Evolutionary conservation across 2,113 vertebrate genomes (phyloP), one percentile per base, ranked within the genome.

Genomic region (Cottus gobio): DNA sequence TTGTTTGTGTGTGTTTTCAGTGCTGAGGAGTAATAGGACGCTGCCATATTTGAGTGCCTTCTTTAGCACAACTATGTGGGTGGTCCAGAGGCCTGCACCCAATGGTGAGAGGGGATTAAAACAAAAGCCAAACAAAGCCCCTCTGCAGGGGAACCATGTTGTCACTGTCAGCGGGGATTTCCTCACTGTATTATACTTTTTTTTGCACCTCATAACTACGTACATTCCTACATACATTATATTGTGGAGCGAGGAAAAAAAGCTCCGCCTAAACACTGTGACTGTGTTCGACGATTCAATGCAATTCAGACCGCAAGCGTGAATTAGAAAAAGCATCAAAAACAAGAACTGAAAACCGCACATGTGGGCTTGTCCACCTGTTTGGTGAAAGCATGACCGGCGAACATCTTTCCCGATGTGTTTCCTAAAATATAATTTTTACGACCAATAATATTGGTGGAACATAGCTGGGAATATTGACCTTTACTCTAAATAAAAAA

Each of bases 61-160:
- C 87, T 92, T 87, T 89, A 89, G 86, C 85, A 91, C 84, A 79
- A 76, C 92, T 76, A 61, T 70, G 87, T 95, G 94, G 93, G 93
- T 94, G 94, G 93, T 94, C 94, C 84, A 54, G 71, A 79, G 89
- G 83, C 83, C 91, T 92, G 91, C 83, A 92, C 89, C 92, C 85
- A 94, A 89, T 87, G 92, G 92, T 92, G 91, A 92, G 91, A 91
- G 85, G 78, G 90, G 91, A 94, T 90, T 92, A 92, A 93, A 93
- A 94, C 89, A 93, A 94, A 93, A 91, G 91, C 87, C 89, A 92
- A 93, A 93, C 88, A 91, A 92, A 94, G 89, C 85, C 84, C 80
- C 68, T 73, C 87, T 90, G 87, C 83, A 90, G 86, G 92, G 89
- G 85, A 91, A 79, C 67, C 84, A 42, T 87, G 88, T 90, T 90